These are phyloP conservation scores for Anomalospiza imberbis DNA, from an alignment of 2,797 vertebrate species.

Conservation along the genomic window DNA sequence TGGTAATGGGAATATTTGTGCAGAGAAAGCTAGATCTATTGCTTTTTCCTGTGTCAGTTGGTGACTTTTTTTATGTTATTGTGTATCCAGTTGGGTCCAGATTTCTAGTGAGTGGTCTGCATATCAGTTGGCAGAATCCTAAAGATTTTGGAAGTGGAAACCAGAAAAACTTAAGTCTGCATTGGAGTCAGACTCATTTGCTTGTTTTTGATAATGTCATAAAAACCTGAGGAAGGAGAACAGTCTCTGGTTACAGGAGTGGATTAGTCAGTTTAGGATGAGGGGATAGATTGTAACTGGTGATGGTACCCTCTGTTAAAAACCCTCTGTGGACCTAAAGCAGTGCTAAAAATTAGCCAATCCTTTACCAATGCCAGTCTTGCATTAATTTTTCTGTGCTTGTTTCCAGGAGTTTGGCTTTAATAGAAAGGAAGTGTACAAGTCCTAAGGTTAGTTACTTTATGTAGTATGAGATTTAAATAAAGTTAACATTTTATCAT, in stretches of 20 bases:
- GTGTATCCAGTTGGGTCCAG: neutral
- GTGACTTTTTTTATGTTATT: neutral
- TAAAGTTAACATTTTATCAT: neutral
- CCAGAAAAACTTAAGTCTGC: neutral
- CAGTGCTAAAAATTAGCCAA: neutral
- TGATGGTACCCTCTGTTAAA: neutral
- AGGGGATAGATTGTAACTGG: neutral
- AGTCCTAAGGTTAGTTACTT: conserved; percentile 26
- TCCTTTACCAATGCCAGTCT: neutral
- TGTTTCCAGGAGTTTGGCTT: conserved; percentile 39
- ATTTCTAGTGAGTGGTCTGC: neutral
- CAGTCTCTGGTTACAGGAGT: neutral
- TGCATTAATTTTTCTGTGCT: conserved; percentile 26
- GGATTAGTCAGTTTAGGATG: neutral
- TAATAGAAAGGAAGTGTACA: neutral
- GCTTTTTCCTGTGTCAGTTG: neutral
- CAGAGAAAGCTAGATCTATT: neutral
- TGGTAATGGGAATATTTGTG: neutral
- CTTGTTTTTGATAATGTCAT: neutral
- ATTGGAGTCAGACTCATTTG: neutral
- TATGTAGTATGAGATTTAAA: neutral
- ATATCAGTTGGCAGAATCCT: neutral
- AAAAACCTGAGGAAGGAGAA: neutral
- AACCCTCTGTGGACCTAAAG: neutral
- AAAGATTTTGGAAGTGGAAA: neutral